Evolutionary conservation across 2,113 vertebrate genomes (phyloP).

Genomic region (Rattus rattus): DNA sequence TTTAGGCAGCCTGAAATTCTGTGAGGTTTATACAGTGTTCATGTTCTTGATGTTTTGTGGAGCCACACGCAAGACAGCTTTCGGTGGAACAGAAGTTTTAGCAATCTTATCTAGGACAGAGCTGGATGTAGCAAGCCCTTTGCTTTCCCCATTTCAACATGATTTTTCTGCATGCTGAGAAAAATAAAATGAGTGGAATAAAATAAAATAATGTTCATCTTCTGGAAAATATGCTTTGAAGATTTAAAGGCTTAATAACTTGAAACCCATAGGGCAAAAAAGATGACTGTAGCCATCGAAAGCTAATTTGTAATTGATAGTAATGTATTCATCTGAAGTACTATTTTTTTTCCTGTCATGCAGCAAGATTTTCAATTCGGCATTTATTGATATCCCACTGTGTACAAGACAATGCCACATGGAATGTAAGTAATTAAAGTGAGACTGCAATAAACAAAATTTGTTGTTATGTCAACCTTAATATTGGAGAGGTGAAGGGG

Average conservation of each 20-base stretch:
- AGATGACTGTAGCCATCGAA: conserved; percentile 61
- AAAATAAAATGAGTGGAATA: conserved; percentile 41
- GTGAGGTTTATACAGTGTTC: neutral
- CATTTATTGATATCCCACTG: neutral
- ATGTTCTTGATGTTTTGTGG: conserved; percentile 13
- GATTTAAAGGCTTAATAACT: conserved; percentile 64
- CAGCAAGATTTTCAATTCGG: neutral
- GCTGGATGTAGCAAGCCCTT: neutral
- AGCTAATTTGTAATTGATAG: conserved; percentile 64
- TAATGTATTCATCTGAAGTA: neutral
- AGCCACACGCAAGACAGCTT: conserved; percentile 7
- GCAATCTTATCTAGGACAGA: neutral
- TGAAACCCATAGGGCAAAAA: conserved; percentile 51
- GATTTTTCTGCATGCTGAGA: conserved; percentile 54
- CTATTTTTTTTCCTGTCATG: neutral
- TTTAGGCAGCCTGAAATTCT: neutral
- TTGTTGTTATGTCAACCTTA: neutral
- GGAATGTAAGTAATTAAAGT: neutral
- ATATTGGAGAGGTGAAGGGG: neutral
- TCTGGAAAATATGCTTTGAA: conserved; percentile 66
- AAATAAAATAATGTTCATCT: conserved; percentile 61
- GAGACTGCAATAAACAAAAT: neutral
- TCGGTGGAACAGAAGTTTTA: conserved; percentile 43
- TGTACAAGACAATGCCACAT: neutral
- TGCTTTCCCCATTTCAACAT: neutral